These are phyloP conservation scores for Agraylea sexmaculata DNA, from an alignment of 1,140 invertebrate species.

Conservation along the genomic window DNA sequence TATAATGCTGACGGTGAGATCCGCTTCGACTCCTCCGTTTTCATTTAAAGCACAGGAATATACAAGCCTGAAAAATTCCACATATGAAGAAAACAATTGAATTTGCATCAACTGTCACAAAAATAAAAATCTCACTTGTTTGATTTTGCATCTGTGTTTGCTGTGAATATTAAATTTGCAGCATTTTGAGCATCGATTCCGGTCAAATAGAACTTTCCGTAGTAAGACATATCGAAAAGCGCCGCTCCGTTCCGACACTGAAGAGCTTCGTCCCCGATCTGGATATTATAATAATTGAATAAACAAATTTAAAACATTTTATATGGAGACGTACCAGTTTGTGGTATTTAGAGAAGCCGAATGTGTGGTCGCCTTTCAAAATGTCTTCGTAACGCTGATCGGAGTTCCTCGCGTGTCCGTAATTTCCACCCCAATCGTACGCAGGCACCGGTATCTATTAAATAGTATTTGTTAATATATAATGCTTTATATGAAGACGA, in stretches of 20 bases:
- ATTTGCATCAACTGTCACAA: background rate
- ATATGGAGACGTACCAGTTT: slow-evolving; percentile 46
- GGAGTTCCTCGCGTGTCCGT: slow-evolving; percentile 51
- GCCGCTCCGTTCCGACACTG: slow-evolving; percentile 65
- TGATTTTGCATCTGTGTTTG: slow-evolving; percentile 50
- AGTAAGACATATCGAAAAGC: slow-evolving; percentile 80
- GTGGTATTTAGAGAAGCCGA: slow-evolving; percentile 69
- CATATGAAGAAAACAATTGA: background rate
- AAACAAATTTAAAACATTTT: slow-evolving; percentile 9
- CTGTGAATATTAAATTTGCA: slow-evolving; percentile 71
- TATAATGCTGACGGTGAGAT: slow-evolving; percentile 65
- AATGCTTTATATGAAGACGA: slow-evolving; percentile 15
- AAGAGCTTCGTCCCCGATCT: slow-evolving; percentile 70
- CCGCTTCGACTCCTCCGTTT: slow-evolving; percentile 67
- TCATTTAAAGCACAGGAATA: slow-evolving; percentile 74
- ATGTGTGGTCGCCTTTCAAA: slow-evolving; percentile 63
- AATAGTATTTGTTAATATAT: slow-evolving; percentile 13
- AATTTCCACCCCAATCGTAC: slow-evolving; percentile 78
- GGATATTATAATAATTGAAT: slow-evolving; percentile 9
- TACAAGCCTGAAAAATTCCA: slow-evolving; percentile 27
- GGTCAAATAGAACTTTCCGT: slow-evolving; percentile 73
- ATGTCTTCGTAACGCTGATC: slow-evolving; percentile 54
- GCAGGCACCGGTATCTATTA: slow-evolving; percentile 40
- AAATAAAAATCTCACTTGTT: slow-evolving; percentile 38
- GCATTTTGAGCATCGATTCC: slow-evolving; percentile 69